Base-by-base conservation (phyloP, 2,113 vertebrate species). In the Ictalurus furcatus region DNA sequence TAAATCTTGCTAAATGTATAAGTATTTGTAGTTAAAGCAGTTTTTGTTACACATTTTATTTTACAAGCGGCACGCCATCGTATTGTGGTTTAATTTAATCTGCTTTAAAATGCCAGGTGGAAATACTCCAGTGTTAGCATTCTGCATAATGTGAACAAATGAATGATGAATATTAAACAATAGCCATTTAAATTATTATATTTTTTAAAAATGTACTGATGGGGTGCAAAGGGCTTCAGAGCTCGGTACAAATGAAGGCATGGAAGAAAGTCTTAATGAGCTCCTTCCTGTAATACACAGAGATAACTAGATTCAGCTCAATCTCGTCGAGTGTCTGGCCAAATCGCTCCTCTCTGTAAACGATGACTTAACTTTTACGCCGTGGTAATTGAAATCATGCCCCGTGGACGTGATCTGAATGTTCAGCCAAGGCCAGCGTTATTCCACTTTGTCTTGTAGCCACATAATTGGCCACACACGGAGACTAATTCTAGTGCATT, bases 361-460 rank as follows among this genome's bases (percentile, higher is more conserved):
- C 74, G 74, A 85, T 79, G 73, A 85, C 71, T 85, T 89, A 85
- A 78, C 74, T 89, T 89, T 89, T 54, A 89, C 84, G 58, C 87
- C 52, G n/a, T 65, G 14, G 73, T 89, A 89, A 89, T 85, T 89
- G 88, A 89, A 85, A 85, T 85, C 58, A 21, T 85, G 58, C 73
- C 61, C 63, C 14, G 17, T 54, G 83, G 84, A 89, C 44, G 82
- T 85, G 82, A 76, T 25, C 58, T 1, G 83, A 89, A 79, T 89
- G 73, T 40, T n/a, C 40, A 37, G 34, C 12, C 11, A 4, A 56
- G 71, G 69, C 37, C 40, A 2, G 54, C 37, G n/a, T 56, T 48
- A 89, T 80, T 85, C 82, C 87, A 14, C 48, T 54, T 83, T 37
- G 23, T 88, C 79, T 34, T 56, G 63, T 63, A 52, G 37, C 30